Evolutionary conservation across 2,113 vertebrate species (phyloP).

Genomic region (Piaya cayana): DNA sequence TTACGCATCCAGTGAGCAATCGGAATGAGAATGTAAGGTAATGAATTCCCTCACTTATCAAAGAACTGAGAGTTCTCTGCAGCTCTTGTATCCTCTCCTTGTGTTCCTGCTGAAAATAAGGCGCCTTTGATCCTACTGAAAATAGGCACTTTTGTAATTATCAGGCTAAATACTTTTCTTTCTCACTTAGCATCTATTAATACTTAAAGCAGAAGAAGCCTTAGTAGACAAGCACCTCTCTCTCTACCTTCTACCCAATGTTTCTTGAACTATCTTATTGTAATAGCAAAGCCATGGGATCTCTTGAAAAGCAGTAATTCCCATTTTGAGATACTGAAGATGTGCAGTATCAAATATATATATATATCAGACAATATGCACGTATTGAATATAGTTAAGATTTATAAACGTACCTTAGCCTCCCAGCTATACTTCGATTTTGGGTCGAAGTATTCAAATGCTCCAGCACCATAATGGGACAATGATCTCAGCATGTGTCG

Average conservation of each 20-base stretch:
- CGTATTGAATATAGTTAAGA: background rate
- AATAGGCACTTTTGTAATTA: background rate
- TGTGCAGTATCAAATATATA: background rate
- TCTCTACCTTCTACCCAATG: background rate
- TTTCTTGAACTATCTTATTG: background rate
- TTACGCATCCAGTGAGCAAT: background rate
- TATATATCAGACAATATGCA: background rate
- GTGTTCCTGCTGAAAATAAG: background rate
- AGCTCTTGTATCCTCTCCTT: background rate
- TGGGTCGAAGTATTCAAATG: slow-evolving; percentile 85
- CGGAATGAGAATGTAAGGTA: background rate
- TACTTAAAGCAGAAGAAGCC: background rate
- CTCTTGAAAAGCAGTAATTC: background rate
- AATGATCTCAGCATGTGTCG: slow-evolving; percentile 84
- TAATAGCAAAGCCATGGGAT: background rate
- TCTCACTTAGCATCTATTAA: background rate
- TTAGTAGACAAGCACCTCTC: background rate
- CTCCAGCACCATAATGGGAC: slow-evolving; percentile 84
- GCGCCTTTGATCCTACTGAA: background rate
- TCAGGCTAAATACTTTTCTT: background rate
- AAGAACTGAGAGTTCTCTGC: background rate
- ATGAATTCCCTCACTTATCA: background rate
- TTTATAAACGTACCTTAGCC: slow-evolving; percentile 79
- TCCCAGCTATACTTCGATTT: slow-evolving; percentile 86
- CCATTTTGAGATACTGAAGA: background rate